A percentile compares a stretch with the other conserved stretches of the same genome.
Conservation (phyloP, 2,797 vertebrate genomes). For the Erethizon dorsatum region DNA sequence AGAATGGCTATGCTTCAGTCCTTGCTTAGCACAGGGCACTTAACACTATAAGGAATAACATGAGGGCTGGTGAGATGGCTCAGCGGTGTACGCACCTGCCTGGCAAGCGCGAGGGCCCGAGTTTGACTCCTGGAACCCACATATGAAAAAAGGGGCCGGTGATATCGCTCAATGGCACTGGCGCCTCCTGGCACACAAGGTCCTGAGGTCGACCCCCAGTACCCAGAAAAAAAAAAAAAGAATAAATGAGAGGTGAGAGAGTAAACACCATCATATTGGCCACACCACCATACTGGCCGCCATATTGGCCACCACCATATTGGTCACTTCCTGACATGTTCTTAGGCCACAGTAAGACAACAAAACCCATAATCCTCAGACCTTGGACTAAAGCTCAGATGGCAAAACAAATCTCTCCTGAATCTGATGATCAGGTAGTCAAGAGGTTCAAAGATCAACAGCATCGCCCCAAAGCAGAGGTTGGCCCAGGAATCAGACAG, state of each 20-base stretch:
- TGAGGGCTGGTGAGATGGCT: no score
- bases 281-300: neutral
- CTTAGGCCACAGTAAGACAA: neutral
- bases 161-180: no score
- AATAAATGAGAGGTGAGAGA: no score
- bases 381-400: neutral
- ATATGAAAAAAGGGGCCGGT: no score
- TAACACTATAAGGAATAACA: neutral
- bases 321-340: accelerated
- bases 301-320: neutral
- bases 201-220: no score
- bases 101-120: no score
- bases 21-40: no score
- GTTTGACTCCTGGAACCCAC: no score
- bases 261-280: neutral
- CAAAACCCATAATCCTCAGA: accelerated
- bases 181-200: no score
- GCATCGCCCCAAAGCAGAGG: neutral
- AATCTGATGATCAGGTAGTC: neutral
- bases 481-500: accelerated
- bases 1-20: neutral
- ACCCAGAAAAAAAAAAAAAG: no score
- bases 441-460: no score
- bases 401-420: neutral
- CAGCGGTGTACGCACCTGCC: no score